Percentiles rank a stretch among this genome's conserved stretches.
Evolutionary conservation across 2,113 vertebrate species (phyloP).

Genomic region (Tenrec ecaudatus): DNA sequence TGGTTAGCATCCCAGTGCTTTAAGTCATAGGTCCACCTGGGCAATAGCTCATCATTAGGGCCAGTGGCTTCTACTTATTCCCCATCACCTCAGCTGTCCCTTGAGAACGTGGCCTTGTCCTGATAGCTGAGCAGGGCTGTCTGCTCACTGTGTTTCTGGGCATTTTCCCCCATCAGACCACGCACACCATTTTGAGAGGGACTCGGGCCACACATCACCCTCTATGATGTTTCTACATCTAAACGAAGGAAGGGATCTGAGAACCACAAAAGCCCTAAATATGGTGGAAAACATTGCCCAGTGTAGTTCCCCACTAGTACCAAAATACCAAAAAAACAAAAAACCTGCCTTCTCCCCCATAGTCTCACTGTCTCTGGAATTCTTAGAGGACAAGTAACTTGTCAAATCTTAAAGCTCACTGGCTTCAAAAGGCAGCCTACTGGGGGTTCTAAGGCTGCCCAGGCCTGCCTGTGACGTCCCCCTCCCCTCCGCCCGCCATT

Average conservation of each 20-base stretch:
- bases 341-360: not conserved
- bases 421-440: constrained; percentile 48
- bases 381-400: constrained; percentile 60
- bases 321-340: not conserved
- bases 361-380: constrained; percentile 38
- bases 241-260: constrained; percentile 41
- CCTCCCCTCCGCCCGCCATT: no score
- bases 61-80: not conserved
- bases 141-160: not conserved
- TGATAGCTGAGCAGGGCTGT: not conserved
- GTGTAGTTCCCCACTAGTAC: not conserved
- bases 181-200: not conserved
- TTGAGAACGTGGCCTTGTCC: not conserved
- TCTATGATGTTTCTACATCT: no score
- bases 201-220: not conserved
- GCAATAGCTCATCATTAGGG: not conserved
- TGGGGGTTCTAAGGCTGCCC: not conserved
- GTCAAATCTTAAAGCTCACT: constrained; percentile 53
- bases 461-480: not conserved
- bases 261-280: constrained; percentile 23
- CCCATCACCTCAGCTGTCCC: not conserved
- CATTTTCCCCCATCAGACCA: not conserved
- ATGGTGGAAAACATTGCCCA: constrained; percentile 6
- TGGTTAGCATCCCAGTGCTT: no score
- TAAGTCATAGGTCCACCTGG: no score